Evolutionary conservation across 1,140 invertebrate species (phyloP).

Genomic region (Maconellicoccus hirsutus): DNA sequence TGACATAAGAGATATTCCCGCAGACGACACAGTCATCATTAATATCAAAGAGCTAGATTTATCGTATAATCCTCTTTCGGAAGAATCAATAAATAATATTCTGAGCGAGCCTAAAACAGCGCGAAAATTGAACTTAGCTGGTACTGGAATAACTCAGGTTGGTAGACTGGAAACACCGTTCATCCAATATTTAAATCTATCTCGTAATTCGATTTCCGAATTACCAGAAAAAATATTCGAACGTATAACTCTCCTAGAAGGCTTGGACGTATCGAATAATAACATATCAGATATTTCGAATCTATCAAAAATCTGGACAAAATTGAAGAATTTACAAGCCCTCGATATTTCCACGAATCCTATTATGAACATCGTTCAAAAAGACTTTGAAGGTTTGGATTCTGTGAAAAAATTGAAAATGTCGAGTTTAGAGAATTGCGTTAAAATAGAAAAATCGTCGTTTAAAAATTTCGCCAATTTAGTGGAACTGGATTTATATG

Average conservation of each 20-base stretch:
- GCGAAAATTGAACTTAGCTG: slow-evolving; percentile 63
- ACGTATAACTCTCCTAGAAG: slow-evolving; percentile 62
- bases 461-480: slow-evolving; percentile 60
- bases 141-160: slow-evolving; percentile 55
- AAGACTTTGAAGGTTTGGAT: slow-evolving; percentile 56
- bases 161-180: slow-evolving; percentile 74
- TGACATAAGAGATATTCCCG: slow-evolving; percentile 59
- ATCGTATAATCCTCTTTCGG: slow-evolving; percentile 68
- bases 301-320: slow-evolving; percentile 48
- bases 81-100: slow-evolving; percentile 58
- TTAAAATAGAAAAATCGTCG: slow-evolving; percentile 68
- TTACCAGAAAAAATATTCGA: slow-evolving; percentile 56
- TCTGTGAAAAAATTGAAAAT: slow-evolving; percentile 53
- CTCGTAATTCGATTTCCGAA: slow-evolving; percentile 56
- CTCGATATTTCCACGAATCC: slow-evolving; percentile 71
- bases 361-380: slow-evolving; percentile 53
- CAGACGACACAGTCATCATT: slow-evolving; percentile 71
- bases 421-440: slow-evolving; percentile 51
- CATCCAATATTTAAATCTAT: slow-evolving; percentile 66
- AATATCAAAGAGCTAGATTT: slow-evolving; percentile 78
- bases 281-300: slow-evolving; percentile 37
- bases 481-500: slow-evolving; percentile 52
- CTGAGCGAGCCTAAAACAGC: slow-evolving; percentile 80
- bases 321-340: slow-evolving; percentile 50
- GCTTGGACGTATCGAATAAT: slow-evolving; percentile 65